phyloP scores from a whole-genome alignment of 2,888 invertebrate species.

The Corbicula japonica region DNA sequence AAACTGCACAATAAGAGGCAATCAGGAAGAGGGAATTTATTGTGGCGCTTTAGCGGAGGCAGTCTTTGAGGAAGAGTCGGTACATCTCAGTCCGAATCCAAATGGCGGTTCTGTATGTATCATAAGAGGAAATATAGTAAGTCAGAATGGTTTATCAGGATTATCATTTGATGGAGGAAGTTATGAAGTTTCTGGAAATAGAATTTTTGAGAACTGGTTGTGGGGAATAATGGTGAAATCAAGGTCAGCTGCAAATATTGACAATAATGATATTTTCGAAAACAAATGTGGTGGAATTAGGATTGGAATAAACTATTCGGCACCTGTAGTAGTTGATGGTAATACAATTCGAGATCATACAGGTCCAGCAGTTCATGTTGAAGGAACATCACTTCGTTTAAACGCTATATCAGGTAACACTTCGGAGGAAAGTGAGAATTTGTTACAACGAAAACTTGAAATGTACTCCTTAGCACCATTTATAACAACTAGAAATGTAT shows the following conservation, averaged over 20 bases:
- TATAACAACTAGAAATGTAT: conserved; percentile 30
- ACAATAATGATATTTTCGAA: conserved; percentile 29
- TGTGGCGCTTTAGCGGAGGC: conserved; percentile 9
- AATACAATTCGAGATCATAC: conserved; percentile 27
- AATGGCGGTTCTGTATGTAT: not conserved
- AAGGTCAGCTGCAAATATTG: conserved; percentile 8
- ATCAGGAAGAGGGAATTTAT: conserved; percentile 39
- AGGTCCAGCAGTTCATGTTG: too few relatives aligned
- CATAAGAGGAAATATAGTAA: conserved; percentile 35
- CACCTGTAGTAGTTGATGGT: conserved; percentile 33
- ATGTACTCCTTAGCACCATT: conserved; percentile 20
- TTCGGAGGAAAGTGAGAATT: not conserved
- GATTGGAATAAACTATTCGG: too few relatives aligned
- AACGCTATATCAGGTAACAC: too few relatives aligned
- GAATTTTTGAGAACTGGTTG: conserved; percentile 49
- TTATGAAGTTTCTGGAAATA: conserved; percentile 31
- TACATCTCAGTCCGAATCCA: not conserved
- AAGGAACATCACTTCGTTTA: too few relatives aligned
- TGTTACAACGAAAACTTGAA: not conserved
- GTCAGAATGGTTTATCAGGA: conserved; percentile 42
- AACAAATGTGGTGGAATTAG: too few relatives aligned
- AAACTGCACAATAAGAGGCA: conserved; percentile 25
- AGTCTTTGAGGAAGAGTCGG: not conserved
- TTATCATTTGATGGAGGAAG: conserved; percentile 46
- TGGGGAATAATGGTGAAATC: conserved; percentile 45